phyloP scores from a whole-genome alignment of 2,113 vertebrate species.

The Orthonyx spaldingii region DNA sequence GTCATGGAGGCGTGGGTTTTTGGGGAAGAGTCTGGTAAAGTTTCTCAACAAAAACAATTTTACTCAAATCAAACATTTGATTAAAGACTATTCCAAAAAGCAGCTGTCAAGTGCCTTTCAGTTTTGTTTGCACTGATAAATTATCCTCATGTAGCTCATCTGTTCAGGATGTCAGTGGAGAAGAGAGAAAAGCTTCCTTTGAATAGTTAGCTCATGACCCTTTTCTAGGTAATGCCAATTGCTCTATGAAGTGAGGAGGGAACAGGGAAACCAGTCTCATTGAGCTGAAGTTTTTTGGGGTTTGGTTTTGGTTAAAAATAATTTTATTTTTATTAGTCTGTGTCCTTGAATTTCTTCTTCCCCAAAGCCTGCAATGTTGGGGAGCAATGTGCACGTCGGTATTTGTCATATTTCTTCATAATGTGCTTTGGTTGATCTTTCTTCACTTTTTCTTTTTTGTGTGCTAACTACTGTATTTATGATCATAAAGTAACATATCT shows the following conservation, averaged over 20 bases:
- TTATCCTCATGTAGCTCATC: neutral
- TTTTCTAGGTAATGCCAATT: neutral
- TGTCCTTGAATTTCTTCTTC: neutral
- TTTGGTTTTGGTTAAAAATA: neutral
- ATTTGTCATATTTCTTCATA: neutral
- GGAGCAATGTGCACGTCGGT: neutral
- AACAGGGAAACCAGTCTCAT: neutral
- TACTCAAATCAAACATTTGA: neutral
- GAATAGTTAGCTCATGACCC: neutral
- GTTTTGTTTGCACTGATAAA: neutral
- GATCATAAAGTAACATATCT: neutral
- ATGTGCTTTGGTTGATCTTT: neutral
- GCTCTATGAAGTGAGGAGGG: neutral
- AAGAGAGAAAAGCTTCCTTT: neutral
- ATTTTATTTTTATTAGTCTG: neutral
- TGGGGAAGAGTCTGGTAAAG: too few relatives aligned
- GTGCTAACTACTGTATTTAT: neutral
- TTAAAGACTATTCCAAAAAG: neutral
- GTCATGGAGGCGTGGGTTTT: neutral
- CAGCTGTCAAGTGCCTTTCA: neutral
- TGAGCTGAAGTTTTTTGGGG: neutral
- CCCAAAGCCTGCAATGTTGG: neutral
- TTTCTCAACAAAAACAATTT: neutral
- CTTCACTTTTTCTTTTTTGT: neutral
- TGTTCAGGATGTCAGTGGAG: neutral